Evolutionary conservation across 2,888 invertebrate species (phyloP), one percentile per base, ranked within the genome.

Genomic region (Pachymerium ferrugineum): DNA sequence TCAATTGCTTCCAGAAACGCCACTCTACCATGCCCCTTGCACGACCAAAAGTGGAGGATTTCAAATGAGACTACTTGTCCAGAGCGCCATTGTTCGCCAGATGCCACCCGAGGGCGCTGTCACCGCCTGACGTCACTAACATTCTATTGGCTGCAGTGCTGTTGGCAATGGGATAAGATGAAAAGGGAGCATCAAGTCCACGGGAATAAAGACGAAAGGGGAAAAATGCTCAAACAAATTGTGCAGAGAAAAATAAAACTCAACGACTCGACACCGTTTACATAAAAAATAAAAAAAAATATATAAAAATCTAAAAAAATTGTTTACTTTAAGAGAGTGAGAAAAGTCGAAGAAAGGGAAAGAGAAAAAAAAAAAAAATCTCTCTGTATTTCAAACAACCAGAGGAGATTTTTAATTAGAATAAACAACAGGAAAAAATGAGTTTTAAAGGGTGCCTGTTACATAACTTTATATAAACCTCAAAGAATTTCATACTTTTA

Each of bases 31-130:
- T 62, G 62, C 25, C 62, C 22, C 62, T 25, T 22, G 62, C n/a
- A 3, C 62, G 22, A 5, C 28, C 62, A 25, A 62, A n/a, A 62
- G 25, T 62, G 62, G 25, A 28, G 62, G 62, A 62, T 62, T 62
- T 62, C 62, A 62, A 62, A 28, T 62, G 62, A 62, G 62, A 62
- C 62, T 62, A 47, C 47, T 62, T 62, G 62, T 28, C 62, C 25
- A 12, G 62, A 62, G 62, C 62, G 62, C 25, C 62, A 28, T 62
- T 62, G 62, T 28, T 62, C 62, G 5, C 5, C 12, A 25, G 25
- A 62, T 62, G 62, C 62, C 28, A 62, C 62, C 62, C 62, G 62
- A 62, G 62, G 62, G 62, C 62, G 62, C 62, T 62, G 62, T 62
- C 62, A 62, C 22, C 62, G 62, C 47, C 12, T 62, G 62, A 62